These are phyloP conservation scores for Cistogaster globosa DNA, from an alignment of 2,888 invertebrate species.

Conservation along the genomic window DNA sequence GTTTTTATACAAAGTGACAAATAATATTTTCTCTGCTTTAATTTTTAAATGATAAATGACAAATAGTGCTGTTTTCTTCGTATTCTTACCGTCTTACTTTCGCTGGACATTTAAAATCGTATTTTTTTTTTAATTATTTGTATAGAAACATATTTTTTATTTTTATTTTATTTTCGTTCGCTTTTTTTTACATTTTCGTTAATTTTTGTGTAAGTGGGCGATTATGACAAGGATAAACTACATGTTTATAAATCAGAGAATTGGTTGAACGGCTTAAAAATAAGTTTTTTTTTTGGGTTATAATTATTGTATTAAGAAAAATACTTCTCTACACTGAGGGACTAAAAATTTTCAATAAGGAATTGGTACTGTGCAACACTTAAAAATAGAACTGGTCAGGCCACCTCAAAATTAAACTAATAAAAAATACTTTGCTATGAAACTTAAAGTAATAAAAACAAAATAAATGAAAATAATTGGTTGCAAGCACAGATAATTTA, in stretches of 20 bases:
- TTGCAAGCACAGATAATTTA: too few relatives aligned
- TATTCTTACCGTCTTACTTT: conserved; percentile 24
- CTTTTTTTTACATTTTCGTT: background rate
- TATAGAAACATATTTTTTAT: conserved; percentile 57
- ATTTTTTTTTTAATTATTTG: conserved; percentile 20
- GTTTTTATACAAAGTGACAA: conserved; percentile 57
- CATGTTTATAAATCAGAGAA: background rate
- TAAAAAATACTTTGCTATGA: too few relatives aligned
- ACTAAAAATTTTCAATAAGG: too few relatives aligned
- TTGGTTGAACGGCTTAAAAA: background rate
- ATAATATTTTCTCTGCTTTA: conserved; percentile 51
- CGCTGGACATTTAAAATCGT: conserved; percentile 42
- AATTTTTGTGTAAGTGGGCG: background rate
- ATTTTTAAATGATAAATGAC: conserved; percentile 65
- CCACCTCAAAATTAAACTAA: too few relatives aligned
- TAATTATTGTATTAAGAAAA: background rate
- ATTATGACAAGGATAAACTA: background rate
- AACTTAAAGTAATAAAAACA: too few relatives aligned
- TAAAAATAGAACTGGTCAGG: too few relatives aligned
- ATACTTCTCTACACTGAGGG: too few relatives aligned
- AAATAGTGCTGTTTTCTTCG: conserved; percentile 56
- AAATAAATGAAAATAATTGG: too few relatives aligned
- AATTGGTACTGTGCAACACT: too few relatives aligned
- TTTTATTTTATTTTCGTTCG: background rate
- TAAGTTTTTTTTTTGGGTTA: conserved; percentile 22